Base-by-base conservation (phyloP, 2,113 vertebrate genomes). In the Odontesthes bonariensis region DNA sequence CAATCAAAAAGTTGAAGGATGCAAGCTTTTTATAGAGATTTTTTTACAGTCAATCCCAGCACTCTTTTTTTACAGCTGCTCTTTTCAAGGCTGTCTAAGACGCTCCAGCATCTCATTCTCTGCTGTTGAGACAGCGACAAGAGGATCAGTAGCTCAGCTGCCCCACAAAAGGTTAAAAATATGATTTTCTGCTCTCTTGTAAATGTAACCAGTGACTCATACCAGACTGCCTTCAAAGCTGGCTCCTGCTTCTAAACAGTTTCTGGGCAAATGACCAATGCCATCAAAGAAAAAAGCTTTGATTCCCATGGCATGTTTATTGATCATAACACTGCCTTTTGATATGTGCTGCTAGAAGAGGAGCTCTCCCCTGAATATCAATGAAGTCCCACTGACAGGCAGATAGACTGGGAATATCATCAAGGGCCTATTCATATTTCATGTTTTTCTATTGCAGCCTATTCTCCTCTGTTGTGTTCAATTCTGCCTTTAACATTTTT, bases 221-320 rank as follows among this genome's bases (percentile, higher is more conserved):
- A 69, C 23, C 64, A 69, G 55, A 47, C 81, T 78, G 79, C 62
- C 70, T 83, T 79, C 82, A 84, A 79, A 85, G 81, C 82, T 23
- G 44, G 74, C 77, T 75, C 79, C 53, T 49, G 51, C 79, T 86
- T 88, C 83, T 60, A 84, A 90, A 89, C 81, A 71, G 79, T 90
- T 89, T 90, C 88, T 86, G 90, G 87, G 90, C 88, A 89, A 84
- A 89, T 89, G 86, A 92, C 91, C 91, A 92, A 82, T 76, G 84
- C 82, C 82, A 88, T 87, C 83, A 91, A 88, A 90, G 82, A 82
- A 79, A 89, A 80, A 86, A 69, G 77, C 82, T 79, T 89, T 91
- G 88, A 92, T 90, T 91, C 89, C 85, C 85, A 65, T 86, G 91
- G 82, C 85, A 89, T 90, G 85, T 91, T 90, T 91, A 92, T 91